Evolutionary conservation across 1,140 invertebrate species (phyloP).

Genomic region (Drosophila seguyi): DNA sequence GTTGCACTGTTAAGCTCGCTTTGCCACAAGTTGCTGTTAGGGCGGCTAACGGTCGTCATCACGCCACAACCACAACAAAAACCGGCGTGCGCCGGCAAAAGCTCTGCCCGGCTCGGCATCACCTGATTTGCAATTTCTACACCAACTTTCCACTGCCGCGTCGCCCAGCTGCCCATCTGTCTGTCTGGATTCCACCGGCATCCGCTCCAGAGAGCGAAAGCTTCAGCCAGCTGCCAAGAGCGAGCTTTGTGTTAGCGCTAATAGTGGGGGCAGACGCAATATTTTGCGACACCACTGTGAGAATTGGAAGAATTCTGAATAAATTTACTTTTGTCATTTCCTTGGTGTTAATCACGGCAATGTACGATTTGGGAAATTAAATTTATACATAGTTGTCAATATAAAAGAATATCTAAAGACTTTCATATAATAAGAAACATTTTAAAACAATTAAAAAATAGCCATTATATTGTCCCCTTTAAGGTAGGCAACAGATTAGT

Average conservation of each 20-base stretch:
- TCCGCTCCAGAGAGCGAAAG: constrained; percentile 30
- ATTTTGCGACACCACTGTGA: constrained; percentile 2
- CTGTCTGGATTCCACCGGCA: constrained; percentile 11
- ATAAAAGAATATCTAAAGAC: neutral
- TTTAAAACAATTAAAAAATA: neutral
- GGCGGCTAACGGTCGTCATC: constrained; percentile 35
- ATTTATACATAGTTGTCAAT: too few species aligned
- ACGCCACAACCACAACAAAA: constrained; percentile 54
- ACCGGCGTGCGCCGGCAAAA: constrained; percentile 38
- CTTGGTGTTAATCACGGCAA: neutral
- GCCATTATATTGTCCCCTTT: neutral
- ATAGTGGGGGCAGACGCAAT: neutral
- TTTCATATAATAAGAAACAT: neutral
- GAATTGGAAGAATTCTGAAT: neutral
- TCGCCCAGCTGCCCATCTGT: constrained; percentile 23
- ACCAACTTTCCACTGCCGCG: constrained; percentile 44
- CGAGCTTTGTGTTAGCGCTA: too few species aligned
- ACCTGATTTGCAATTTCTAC: constrained; percentile 80
- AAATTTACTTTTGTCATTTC: neutral
- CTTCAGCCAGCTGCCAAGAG: neutral
- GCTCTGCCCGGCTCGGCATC: constrained; percentile 65
- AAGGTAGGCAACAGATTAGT: neutral
- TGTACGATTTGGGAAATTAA: neutral
- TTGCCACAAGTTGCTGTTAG: constrained; percentile 49
- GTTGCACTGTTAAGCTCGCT: constrained; percentile 56